These are phyloP conservation scores for Drosophila azteca DNA, from an alignment of 1,140 invertebrate genomes.

Conservation along the genomic window DNA sequence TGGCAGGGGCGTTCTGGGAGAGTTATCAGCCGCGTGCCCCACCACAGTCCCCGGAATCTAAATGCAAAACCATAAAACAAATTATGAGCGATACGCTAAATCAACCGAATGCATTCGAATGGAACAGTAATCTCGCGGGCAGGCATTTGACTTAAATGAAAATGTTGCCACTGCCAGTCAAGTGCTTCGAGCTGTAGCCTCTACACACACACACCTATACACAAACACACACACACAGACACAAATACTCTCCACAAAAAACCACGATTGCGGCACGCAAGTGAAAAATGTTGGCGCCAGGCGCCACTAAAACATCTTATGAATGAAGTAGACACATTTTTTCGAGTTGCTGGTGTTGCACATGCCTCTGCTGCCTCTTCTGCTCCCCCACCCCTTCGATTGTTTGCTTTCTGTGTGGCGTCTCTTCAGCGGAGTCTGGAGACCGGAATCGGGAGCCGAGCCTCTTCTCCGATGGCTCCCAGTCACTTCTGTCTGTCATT, in stretches of 20 bases:
- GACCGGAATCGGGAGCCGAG: conserved; percentile 56
- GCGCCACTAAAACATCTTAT: conserved; percentile 81
- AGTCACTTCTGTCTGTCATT: conserved; percentile 46
- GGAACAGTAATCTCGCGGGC: conserved; percentile 52
- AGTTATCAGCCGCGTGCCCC: conserved; percentile 59
- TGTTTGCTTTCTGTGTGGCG: conserved; percentile 39
- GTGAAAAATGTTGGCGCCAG: conserved; percentile 81
- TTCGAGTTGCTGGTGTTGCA: no score
- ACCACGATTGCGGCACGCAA: conserved; percentile 73
- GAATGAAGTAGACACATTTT: conserved; percentile 81
- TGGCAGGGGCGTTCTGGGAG: conserved; percentile 11
- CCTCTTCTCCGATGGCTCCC: conserved; percentile 3
- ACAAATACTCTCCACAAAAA: conserved; percentile 25
- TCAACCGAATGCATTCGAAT: conserved; percentile 70
- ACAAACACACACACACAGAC: conserved; percentile 13
- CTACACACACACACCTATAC: conserved; percentile 21
- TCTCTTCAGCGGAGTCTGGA: conserved; percentile 34
- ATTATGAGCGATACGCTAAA: conserved; percentile 83
- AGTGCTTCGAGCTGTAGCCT: conserved; percentile 77
- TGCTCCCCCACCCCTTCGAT: neutral
- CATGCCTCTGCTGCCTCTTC: no score
- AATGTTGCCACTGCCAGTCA: conserved; percentile 83
- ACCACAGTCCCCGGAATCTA: conserved; percentile 39
- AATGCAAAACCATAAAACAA: conserved; percentile 81
- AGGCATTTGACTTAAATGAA: conserved; percentile 82